A percentile compares a stretch with the other conserved stretches of the same genome.
Evolutionary conservation across 2,113 vertebrate species (phyloP).

Genomic region (Neofelis nebulosa): DNA sequence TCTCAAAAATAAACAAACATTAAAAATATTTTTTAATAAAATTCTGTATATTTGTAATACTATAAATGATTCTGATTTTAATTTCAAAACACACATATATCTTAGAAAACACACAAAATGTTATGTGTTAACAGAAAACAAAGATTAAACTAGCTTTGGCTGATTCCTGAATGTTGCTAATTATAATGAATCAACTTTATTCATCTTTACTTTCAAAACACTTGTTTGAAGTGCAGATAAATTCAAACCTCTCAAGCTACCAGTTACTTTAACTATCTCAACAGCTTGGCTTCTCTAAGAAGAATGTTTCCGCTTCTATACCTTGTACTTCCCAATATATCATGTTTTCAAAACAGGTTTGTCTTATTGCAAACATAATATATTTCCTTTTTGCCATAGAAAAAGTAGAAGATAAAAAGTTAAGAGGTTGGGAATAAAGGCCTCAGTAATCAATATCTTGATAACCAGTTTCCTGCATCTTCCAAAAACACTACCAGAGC

Average conservation of each 20-base stretch:
- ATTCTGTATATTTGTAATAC: background rate
- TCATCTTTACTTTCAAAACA: slow-evolving; percentile 29
- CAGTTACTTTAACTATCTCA: background rate
- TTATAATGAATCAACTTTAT: background rate
- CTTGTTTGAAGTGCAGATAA: background rate
- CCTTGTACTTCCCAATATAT: background rate
- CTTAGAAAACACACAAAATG: slow-evolving; percentile 31
- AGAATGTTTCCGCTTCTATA: background rate
- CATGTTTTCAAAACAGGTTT: background rate
- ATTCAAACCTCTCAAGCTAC: background rate
- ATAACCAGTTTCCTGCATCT: background rate
- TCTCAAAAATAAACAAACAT: too few species aligned
- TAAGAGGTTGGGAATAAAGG: background rate
- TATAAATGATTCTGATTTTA: background rate
- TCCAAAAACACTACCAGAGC: background rate
- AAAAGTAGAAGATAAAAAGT: background rate
- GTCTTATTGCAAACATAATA: background rate
- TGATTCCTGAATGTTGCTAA: background rate
- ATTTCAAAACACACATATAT: background rate
- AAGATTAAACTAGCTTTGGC: background rate
- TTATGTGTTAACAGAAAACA: background rate
- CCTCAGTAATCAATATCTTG: background rate
- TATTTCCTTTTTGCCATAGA: background rate
- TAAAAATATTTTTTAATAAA: too few species aligned
- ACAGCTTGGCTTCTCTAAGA: background rate